A percentile compares a stretch with the other conserved stretches of the same genome.
These are phyloP conservation scores for Notoglanidium macrostoma DNA, from an alignment of 2,797 vertebrate genomes.

Conservation along the genomic window DNA sequence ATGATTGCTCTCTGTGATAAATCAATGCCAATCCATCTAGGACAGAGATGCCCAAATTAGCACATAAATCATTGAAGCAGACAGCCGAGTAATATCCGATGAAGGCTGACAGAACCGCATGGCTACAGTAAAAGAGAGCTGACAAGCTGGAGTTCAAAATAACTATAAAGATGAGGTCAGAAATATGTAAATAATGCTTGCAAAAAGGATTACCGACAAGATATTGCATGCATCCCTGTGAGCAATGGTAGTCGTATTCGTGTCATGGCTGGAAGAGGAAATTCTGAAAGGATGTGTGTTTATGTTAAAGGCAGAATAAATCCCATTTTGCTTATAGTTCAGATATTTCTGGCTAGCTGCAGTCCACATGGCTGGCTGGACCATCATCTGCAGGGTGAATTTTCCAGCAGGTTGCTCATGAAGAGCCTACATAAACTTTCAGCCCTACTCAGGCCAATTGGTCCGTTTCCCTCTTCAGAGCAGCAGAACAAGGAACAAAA, in stretches of 20 bases:
- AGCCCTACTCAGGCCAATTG: not conserved
- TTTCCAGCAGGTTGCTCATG: not conserved
- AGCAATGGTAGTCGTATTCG: slow-evolving; percentile 5
- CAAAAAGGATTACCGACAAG: slow-evolving; percentile 28
- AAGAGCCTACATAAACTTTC: not conserved
- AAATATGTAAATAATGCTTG: slow-evolving; percentile 36
- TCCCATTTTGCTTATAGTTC: not conserved
- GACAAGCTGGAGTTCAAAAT: slow-evolving; percentile 24
- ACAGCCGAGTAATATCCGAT: slow-evolving; percentile 45
- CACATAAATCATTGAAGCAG: slow-evolving; percentile 35
- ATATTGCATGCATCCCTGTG: slow-evolving; percentile 23
- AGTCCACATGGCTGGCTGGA: not conserved
- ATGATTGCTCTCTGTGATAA: not conserved
- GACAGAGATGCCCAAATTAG: slow-evolving; percentile 43
- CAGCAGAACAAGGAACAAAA: not conserved
- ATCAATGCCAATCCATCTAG: slow-evolving; percentile 32
- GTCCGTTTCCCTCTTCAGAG: not conserved
- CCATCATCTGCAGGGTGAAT: not conserved
- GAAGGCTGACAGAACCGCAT: slow-evolving; percentile 32
- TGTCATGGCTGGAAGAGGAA: slow-evolving; percentile 3
- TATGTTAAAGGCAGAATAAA: slow-evolving; percentile 10
- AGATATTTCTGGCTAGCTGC: not conserved
- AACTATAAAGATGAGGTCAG: not conserved
- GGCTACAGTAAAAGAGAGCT: not conserved
- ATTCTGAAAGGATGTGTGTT: slow-evolving; percentile 3